These are phyloP conservation scores for Engraulis encrasicolus DNA, from an alignment of 2,113 vertebrate species.

Conservation along the genomic window DNA sequence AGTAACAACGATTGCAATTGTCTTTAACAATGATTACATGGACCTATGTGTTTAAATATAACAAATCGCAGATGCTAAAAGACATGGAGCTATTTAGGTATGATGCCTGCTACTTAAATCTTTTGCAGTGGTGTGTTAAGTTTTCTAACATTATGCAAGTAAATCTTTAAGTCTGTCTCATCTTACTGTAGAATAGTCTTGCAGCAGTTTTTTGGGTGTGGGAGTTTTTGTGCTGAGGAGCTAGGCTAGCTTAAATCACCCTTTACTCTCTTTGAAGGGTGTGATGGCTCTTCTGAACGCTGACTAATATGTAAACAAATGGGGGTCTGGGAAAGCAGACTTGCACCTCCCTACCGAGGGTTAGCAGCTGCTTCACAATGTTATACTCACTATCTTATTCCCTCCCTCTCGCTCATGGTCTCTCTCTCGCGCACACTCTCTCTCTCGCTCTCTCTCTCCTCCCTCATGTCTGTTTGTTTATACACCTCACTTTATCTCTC, in stretches of 20 bases:
- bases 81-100: background rate
- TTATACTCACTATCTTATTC: background rate
- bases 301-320: conserved; percentile 13
- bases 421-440: background rate
- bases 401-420: no score
- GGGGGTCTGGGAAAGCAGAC: background rate
- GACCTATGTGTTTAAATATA: no score
- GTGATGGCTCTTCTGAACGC: background rate
- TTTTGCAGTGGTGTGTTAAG: background rate
- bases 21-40: background rate
- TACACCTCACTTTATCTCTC: background rate
- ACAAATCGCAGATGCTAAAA: background rate
- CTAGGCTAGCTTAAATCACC: no score
- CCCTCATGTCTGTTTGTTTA: conserved; percentile 23
- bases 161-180: background rate
- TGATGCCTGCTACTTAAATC: background rate
- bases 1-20: background rate
- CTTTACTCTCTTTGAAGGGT: conserved; percentile 1
- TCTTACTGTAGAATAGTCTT: background rate
- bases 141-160: background rate
- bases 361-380: background rate
- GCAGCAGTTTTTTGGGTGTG: background rate
- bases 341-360: background rate
- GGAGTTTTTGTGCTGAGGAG: background rate
- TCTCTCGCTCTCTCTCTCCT: background rate